Conservation (phyloP, 2,888 invertebrate genomes). For the Himalopsyche japonica region DNA sequence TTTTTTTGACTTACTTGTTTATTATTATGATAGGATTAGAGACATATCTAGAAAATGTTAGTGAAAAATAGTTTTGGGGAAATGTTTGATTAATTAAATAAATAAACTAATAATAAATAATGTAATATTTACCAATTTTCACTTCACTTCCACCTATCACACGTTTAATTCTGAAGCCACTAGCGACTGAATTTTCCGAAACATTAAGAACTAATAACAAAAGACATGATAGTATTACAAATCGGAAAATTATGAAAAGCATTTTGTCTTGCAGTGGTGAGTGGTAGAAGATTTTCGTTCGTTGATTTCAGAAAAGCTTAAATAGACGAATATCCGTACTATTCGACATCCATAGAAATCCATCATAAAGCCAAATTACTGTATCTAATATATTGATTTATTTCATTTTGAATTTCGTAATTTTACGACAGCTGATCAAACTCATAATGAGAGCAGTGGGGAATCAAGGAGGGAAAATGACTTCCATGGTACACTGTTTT, state of each 20-base stretch:
- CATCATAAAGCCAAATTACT: background rate
- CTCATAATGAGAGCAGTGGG: background rate
- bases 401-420: slow-evolving; percentile 6
- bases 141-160: slow-evolving; percentile 50
- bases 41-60: no score
- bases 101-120: background rate
- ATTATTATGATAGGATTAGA: no score
- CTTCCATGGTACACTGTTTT: no score
- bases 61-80: no score
- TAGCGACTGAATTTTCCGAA: background rate
- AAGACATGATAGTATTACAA: background rate
- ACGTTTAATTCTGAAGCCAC: slow-evolving; percentile 48
- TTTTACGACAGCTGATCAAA: slow-evolving; percentile 32
- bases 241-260: background rate
- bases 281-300: background rate
- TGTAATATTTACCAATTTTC: slow-evolving; percentile 48
- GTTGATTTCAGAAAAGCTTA: background rate
- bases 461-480: no score
- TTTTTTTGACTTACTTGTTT: no score
- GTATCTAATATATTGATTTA: background rate
- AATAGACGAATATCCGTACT: background rate
- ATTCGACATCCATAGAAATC: background rate
- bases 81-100: no score
- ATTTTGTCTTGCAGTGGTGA: background rate
- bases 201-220: background rate